Evolutionary conservation across 2,113 vertebrate species (phyloP).

Genomic region (Hemiprocne comata): DNA sequence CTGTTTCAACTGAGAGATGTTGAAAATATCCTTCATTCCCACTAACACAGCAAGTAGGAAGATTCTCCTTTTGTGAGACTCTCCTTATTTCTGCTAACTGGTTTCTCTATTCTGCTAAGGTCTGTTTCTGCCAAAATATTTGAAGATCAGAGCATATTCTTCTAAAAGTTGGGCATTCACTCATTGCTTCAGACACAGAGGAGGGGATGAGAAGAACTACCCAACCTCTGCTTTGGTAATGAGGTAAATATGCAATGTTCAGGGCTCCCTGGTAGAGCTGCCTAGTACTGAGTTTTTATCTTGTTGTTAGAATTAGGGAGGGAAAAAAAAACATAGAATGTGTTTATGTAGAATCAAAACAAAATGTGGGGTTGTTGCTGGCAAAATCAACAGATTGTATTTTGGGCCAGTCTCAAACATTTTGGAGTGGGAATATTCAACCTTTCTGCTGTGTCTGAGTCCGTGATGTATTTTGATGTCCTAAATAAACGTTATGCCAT

Average conservation of each 20-base stretch:
- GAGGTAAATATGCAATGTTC: neutral
- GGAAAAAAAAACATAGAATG: neutral
- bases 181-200: neutral
- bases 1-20: fast-evolving
- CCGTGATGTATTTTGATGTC: neutral
- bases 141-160: neutral
- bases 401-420: neutral
- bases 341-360: neutral
- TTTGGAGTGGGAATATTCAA: neutral
- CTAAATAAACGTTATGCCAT: neutral
- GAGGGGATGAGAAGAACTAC: neutral
- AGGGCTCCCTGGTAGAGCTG: neutral
- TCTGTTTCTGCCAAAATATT: neutral
- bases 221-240: neutral
- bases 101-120: neutral
- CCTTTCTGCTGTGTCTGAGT: neutral
- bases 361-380: neutral
- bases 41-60: neutral
- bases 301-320: neutral
- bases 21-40: neutral
- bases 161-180: neutral
- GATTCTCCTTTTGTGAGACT: neutral
- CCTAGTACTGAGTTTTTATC: neutral
- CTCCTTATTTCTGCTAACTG: neutral
- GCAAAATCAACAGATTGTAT: neutral